Conservation (phyloP, 2,888 invertebrate genomes). For the Apeira syringaria region DNA sequence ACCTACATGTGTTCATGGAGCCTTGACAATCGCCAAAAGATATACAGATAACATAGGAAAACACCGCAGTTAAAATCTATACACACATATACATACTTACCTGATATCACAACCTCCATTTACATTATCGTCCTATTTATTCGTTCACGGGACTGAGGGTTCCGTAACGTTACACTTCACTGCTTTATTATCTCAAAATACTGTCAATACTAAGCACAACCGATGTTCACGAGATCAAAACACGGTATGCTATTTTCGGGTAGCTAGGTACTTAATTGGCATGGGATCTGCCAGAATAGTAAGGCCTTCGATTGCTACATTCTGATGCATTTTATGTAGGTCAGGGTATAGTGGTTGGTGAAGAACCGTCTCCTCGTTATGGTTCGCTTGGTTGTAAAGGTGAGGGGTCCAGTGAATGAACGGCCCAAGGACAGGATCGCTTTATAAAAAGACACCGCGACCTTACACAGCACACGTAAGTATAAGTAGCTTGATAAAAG, state of each 20-base stretch:
- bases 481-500: conserved; percentile 33
- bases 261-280: conserved; percentile 48
- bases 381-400: conserved; percentile 58
- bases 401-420: conserved; percentile 51
- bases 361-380: conserved; percentile 44
- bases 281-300: conserved; percentile 40
- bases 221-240: conserved; percentile 48
- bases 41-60: no score
- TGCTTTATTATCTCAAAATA: conserved; percentile 3
- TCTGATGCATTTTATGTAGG: conserved; percentile 32
- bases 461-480: conserved; percentile 12
- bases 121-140: background rate
- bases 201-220: conserved; percentile 46
- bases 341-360: conserved; percentile 48
- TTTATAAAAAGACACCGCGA: conserved; percentile 43
- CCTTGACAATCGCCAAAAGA: no score
- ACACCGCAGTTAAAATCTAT: no score
- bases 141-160: background rate
- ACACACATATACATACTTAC: no score
- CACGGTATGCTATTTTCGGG: conserved; percentile 63
- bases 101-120: background rate
- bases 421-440: conserved; percentile 54
- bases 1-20: no score
- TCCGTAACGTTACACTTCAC: conserved; percentile 7
- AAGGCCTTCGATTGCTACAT: conserved; percentile 33